These are phyloP conservation scores for Microcebus murinus DNA, from an alignment of 2,113 vertebrate genomes.

Conservation along the genomic window DNA sequence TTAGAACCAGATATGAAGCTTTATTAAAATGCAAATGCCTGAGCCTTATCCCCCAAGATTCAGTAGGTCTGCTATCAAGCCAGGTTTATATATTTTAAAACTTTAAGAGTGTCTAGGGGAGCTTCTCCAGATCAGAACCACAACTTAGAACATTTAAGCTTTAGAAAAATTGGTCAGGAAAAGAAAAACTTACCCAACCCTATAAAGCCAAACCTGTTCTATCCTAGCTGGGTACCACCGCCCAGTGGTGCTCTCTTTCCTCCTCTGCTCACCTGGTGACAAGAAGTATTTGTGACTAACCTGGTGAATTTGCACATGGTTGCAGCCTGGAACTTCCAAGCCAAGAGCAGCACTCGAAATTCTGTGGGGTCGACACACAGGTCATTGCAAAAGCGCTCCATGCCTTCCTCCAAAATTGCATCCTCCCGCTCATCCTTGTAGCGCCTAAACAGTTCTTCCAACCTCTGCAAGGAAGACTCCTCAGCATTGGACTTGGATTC, in stretches of 20 bases:
- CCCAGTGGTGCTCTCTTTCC: neutral
- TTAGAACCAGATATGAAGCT: neutral
- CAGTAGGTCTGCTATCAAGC: neutral
- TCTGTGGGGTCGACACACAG: conserved; percentile 98
- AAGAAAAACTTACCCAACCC: neutral
- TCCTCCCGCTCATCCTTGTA: conserved; percentile 98
- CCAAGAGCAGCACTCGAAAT: conserved; percentile 97
- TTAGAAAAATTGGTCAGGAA: conserved; percentile 1
- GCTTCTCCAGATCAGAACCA: neutral
- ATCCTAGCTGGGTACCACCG: neutral
- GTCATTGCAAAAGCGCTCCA: conserved; percentile 98
- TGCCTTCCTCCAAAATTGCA: conserved; percentile 98
- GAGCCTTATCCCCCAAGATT: neutral
- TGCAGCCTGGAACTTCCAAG: conserved; percentile 99
- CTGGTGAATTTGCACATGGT: conserved; percentile 99
- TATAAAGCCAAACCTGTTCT: neutral
- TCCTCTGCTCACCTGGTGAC: conserved; percentile 14
- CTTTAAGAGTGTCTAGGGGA: neutral
- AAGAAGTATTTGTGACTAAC: conserved; percentile 84
- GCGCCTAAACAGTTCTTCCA: conserved; percentile 94
- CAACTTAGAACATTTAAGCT: neutral
- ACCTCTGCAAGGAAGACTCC: conserved; percentile 90
- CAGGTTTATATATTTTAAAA: neutral
- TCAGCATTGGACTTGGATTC: conserved; percentile 86
- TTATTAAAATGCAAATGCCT: neutral